Evolutionary conservation across 2,888 invertebrate genomes (phyloP).

Genomic region (Adelphocoris suturalis): DNA sequence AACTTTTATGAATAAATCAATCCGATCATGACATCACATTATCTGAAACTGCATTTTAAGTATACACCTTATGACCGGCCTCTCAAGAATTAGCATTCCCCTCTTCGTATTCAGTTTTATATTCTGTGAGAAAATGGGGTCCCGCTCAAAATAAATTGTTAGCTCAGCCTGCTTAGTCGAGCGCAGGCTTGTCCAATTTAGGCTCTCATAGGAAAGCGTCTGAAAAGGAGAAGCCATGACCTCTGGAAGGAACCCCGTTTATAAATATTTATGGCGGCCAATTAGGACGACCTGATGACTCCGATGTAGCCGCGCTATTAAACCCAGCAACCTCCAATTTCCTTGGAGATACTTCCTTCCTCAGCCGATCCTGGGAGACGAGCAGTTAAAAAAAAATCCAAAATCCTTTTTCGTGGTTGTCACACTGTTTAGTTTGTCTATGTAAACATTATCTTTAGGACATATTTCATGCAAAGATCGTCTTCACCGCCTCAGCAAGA

Average conservation of each 20-base stretch:
- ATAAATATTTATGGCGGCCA: conserved; percentile 66
- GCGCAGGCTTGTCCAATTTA: conserved; percentile 6
- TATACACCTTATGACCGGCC: background rate
- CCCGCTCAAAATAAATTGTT: conserved; percentile 24
- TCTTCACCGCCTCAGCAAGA: too few species aligned
- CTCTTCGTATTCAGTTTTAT: conserved; percentile 19
- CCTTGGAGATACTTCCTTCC: background rate
- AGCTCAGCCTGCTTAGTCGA: conserved; percentile 5
- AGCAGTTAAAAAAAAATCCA: too few species aligned
- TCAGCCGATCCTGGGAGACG: background rate
- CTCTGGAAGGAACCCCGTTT: conserved; percentile 50
- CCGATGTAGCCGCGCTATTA: conserved; percentile 40
- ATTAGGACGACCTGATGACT: conserved; percentile 64
- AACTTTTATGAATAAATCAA: background rate
- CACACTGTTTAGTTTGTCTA: too few species aligned
- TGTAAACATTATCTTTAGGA: too few species aligned
- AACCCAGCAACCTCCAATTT: conserved; percentile 32
- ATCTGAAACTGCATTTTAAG: background rate
- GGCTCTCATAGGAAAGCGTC: conserved; percentile 47
- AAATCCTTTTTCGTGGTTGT: too few species aligned
- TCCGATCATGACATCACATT: background rate
- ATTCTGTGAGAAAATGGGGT: conserved; percentile 7
- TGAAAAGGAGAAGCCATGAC: conserved; percentile 46
- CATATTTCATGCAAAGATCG: too few species aligned
- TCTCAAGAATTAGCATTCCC: background rate